These are phyloP conservation scores for Pangasius larnaudii DNA, from an alignment of 2,797 vertebrate species.

Conservation along the genomic window DNA sequence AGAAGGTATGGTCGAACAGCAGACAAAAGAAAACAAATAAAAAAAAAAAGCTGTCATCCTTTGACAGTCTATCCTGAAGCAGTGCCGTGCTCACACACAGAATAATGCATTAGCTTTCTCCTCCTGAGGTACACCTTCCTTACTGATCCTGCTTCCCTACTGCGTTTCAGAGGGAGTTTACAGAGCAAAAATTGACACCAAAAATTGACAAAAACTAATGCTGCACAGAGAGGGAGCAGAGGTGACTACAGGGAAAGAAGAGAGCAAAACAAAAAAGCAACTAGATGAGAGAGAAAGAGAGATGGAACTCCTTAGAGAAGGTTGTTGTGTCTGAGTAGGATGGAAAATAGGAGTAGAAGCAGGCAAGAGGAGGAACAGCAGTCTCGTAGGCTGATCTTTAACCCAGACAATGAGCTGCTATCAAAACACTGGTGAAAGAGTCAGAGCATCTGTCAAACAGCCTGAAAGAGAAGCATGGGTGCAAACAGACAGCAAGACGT, in stretches of 20 bases:
- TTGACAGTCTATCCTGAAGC: slow-evolving; percentile 55
- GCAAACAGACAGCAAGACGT: slow-evolving; percentile 59
- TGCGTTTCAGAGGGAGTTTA: slow-evolving; percentile 55
- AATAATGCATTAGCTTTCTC: slow-evolving; percentile 67
- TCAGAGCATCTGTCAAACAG: slow-evolving; percentile 40
- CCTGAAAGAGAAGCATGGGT: slow-evolving; percentile 45
- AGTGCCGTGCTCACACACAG: slow-evolving; percentile 59
- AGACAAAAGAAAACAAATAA: slow-evolving; percentile 62
- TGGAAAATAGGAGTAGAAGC: slow-evolving; percentile 27
- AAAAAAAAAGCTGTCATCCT: slow-evolving; percentile 65
- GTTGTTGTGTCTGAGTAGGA: slow-evolving; percentile 43
- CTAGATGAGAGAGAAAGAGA: background rate
- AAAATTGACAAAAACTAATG: slow-evolving; percentile 18
- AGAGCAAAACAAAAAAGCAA: slow-evolving; percentile 1
- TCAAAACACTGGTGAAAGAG: slow-evolving; percentile 41
- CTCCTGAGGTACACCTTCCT: slow-evolving; percentile 18
- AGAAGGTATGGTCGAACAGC: slow-evolving; percentile 19
- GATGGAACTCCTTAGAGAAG: slow-evolving; percentile 30
- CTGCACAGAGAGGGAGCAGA: background rate
- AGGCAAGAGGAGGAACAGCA: slow-evolving; percentile 15
- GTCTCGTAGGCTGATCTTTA: slow-evolving; percentile 38
- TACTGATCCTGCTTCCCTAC: slow-evolving; percentile 52
- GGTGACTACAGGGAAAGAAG: background rate
- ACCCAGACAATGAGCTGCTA: slow-evolving; percentile 41
- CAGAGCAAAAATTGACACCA: slow-evolving; percentile 38